A percentile compares a stretch with the other conserved stretches of the same genome.
Conservation (phyloP, 2,888 invertebrate species). For the Margaritifera margaritifera region DNA sequence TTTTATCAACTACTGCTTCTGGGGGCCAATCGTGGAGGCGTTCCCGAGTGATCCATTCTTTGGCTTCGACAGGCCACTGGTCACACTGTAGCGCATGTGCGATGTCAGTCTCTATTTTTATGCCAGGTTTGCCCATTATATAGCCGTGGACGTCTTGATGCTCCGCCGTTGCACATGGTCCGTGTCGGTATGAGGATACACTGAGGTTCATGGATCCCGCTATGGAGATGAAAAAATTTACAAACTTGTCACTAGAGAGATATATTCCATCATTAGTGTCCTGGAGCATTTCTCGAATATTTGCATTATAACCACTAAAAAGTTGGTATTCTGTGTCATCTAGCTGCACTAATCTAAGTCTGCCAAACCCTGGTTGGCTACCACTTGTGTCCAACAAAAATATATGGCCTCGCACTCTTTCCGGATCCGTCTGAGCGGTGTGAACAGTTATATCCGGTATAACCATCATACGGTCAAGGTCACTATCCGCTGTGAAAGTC, state of each 20-base stretch:
- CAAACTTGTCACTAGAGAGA: slow-evolving; percentile 13
- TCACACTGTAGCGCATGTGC: slow-evolving; percentile 9
- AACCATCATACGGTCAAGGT: slow-evolving; percentile 14
- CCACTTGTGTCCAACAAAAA: slow-evolving; percentile 3
- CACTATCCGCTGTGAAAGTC: slow-evolving; percentile 6
- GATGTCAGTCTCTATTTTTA: slow-evolving; percentile 1
- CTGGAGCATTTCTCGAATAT: background rate
- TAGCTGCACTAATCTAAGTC: slow-evolving; percentile 3
- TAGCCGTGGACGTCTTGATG: background rate
- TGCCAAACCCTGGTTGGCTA: slow-evolving; percentile 7
- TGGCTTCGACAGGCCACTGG: slow-evolving; percentile 12
- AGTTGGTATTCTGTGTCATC: background rate
- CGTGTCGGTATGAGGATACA: background rate
- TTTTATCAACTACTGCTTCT: background rate
- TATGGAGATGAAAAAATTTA: background rate
- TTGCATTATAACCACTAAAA: background rate
- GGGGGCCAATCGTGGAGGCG: slow-evolving; percentile 15
- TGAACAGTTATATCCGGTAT: slow-evolving; percentile 3
- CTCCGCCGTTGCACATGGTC: slow-evolving; percentile 5
- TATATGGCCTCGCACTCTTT: background rate
- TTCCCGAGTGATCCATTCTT: slow-evolving; percentile 12
- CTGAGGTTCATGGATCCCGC: no score
- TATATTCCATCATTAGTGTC: slow-evolving; percentile 1
- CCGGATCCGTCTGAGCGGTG: background rate
- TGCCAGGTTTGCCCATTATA: background rate